Conservation (phyloP, 2,888 invertebrate genomes). For the Cordylochernes scorpioides region DNA sequence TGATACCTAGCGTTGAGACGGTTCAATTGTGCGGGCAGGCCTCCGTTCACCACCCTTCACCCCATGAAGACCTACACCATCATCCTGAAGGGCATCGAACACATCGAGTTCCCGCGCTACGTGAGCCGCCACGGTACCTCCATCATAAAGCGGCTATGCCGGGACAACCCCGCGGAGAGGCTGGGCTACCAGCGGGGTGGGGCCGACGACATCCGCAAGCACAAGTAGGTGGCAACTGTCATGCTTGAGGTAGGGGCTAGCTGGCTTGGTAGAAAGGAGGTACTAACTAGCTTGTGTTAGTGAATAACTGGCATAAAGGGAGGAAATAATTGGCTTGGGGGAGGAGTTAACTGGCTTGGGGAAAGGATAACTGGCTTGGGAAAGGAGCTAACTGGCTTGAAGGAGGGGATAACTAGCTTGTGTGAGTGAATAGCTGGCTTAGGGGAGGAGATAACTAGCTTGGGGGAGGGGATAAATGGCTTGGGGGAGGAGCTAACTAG, state of each 20-base stretch:
- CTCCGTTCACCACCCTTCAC: constrained; percentile 81
- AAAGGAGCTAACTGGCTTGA: too few species aligned
- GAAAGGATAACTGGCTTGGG: too few species aligned
- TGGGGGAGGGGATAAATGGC: too few species aligned
- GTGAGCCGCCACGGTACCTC: constrained; percentile 79
- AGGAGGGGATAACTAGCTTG: too few species aligned
- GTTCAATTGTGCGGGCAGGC: constrained; percentile 24
- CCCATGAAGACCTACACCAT: constrained; percentile 99
- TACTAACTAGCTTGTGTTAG: too few species aligned
- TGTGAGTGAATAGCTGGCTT: too few species aligned
- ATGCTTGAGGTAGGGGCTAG: background rate
- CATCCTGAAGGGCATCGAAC: constrained; percentile 90
- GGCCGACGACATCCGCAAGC: constrained; percentile 87
- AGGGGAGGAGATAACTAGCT: too few species aligned
- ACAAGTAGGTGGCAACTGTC: constrained; percentile 41
- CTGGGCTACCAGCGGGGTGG: constrained; percentile 87
- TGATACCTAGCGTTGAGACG: background rate
- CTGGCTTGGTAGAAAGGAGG: too few species aligned
- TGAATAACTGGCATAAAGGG: too few species aligned
- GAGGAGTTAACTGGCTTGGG: too few species aligned
- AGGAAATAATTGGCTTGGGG: too few species aligned
- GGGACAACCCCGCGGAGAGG: constrained; percentile 83
- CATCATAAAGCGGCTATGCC: constrained; percentile 81
- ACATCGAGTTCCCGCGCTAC: constrained; percentile 81
- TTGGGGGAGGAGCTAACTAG: too few species aligned